phyloP scores from a whole-genome alignment of 2,113 vertebrate species.

The Podarcis cretensis region DNA sequence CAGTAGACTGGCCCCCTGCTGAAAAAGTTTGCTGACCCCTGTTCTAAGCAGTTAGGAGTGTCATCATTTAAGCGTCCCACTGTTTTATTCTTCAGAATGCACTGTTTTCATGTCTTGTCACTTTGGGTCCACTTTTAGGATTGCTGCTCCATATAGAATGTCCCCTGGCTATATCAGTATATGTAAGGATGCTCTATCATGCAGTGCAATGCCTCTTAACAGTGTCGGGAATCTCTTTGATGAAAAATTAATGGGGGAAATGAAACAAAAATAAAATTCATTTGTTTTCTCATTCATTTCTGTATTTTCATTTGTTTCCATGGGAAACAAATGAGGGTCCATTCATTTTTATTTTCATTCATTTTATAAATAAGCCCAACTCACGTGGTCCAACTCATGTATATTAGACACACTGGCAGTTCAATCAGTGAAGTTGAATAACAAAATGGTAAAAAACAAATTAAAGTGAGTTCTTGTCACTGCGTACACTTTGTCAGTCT shows the following conservation, averaged over 20 bases:
- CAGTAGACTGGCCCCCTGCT: no score
- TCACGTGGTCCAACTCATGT: fast-evolving
- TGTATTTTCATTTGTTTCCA: background rate
- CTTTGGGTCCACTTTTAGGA: background rate
- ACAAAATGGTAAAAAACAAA: background rate
- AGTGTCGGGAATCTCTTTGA: background rate
- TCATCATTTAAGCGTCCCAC: background rate
- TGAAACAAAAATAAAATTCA: background rate
- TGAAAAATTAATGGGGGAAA: background rate
- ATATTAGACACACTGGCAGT: background rate
- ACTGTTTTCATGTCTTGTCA: background rate
- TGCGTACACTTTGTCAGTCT: background rate
- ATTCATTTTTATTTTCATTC: background rate
- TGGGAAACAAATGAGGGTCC: background rate
- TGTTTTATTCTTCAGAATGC: background rate
- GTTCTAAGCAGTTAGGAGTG: no score
- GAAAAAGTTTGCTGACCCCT: no score
- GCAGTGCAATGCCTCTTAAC: background rate
- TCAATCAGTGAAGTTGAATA: background rate
- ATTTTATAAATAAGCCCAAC: no score
- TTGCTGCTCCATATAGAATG: background rate
- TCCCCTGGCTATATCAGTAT: background rate
- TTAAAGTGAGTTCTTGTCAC: background rate
- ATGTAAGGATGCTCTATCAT: background rate
- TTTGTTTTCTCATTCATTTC: background rate